Base-by-base conservation (phyloP, 2,113 vertebrate genomes). In the Micronycteris hirsuta region DNA sequence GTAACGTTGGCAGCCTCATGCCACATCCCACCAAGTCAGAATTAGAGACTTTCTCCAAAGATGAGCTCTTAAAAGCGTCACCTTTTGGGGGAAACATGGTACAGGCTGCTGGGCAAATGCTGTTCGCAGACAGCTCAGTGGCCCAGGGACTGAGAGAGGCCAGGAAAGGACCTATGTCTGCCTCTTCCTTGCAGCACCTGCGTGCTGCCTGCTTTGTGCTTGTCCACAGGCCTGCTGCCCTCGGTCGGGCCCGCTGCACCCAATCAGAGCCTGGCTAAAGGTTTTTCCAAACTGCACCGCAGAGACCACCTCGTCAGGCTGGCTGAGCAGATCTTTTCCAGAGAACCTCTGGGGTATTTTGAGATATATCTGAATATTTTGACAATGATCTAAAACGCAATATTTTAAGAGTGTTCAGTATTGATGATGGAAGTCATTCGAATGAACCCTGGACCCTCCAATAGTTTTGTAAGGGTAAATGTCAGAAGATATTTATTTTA, bases 21-120 rank as follows among this genome's bases (percentile, higher is more conserved):
- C 71, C 88, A 96, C 93, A 81, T 67, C 65, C 74, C n/a, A 86
- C 3, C 85, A 84, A 95, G 74, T 93, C 94, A 92, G 87, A 92
- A 41, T 76, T 54, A 67, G 88, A 84, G 38, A 90, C 77, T 28
- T 20, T 90, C 43, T 89, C 93, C 54, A 67, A 93, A 87, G 76
- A 76, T 36, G 54, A 95, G 58, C 71, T 92, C 68, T 71, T 41
- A 22, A 24, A 24, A 58, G 56, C 8, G 1, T 24, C 7, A 4
- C 56, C 56, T 10, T 24, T 58, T 24, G 24, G 20, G 20, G 36
- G 45, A 63, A 45, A 68, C 24, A 36, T 13, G 86, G 26, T 11
- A 20, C 28, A 47, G n/a, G 31, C 73, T 67, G 16, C 61, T 49
- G 22, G 71, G 36, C 43, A 80, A 65, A 86, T 2, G 4, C 56